A percentile compares a stretch with the other conserved stretches of the same genome.
phyloP scores from a whole-genome alignment of 2,113 vertebrate genomes.

The Heliornis fulica region DNA sequence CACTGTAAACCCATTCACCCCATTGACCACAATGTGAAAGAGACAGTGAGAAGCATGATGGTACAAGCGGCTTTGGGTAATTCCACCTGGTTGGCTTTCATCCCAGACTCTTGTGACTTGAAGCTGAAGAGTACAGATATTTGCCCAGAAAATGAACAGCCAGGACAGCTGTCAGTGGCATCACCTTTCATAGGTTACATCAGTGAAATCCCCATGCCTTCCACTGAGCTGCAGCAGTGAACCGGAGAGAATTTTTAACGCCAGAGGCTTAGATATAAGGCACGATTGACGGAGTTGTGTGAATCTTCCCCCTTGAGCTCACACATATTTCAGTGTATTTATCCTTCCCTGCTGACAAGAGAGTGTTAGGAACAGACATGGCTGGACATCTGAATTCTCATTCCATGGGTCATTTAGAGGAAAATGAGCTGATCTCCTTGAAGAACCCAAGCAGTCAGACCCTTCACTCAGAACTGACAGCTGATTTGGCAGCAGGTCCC shows the following conservation, averaged over 20 bases:
- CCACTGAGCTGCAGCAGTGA: background rate
- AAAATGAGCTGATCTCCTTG: background rate
- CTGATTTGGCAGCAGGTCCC: background rate
- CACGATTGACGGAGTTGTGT: background rate
- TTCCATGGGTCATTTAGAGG: background rate
- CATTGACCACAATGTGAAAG: background rate
- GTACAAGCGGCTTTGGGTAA: background rate
- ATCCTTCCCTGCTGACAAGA: background rate
- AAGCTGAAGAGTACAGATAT: background rate
- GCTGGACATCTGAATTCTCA: background rate
- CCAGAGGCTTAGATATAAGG: background rate
- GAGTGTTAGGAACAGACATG: background rate
- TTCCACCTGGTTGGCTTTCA: background rate
- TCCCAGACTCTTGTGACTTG: background rate
- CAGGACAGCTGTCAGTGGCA: background rate
- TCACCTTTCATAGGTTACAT: background rate
- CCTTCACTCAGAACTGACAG: background rate
- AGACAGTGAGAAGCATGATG: background rate
- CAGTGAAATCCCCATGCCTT: background rate
- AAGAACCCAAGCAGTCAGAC: background rate
- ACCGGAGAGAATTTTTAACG: background rate
- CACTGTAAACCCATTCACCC: background rate
- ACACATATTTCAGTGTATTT: rapidly evolving
- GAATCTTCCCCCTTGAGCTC: background rate
- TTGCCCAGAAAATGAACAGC: background rate